Evolutionary conservation across 2,113 vertebrate species (phyloP), one percentile per base, ranked within the genome.

Genomic region (Puffinus mauretanicus): DNA sequence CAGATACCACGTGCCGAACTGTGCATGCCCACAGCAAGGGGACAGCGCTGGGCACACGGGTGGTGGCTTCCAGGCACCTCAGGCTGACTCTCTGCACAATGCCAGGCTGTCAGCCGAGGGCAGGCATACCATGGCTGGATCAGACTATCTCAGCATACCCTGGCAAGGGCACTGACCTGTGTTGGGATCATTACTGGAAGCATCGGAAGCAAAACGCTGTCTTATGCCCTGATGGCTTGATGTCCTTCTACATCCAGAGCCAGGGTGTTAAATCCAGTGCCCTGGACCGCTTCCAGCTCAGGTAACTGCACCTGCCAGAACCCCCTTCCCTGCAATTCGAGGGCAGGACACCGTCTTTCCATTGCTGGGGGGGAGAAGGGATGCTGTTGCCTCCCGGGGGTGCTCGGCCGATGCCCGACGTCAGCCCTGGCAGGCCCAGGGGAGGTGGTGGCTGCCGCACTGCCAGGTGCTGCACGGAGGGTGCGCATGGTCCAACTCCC

Each of bases 151-250:
- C 57, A 46, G 47, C 36, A 49, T 14, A 17, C 13, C 27, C 60
- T 51, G 69, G 6, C 9, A 32, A 42, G 65, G 52, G 29, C 10
- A 1, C 65, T 94, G 90, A 21, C 32, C 44, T 42, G 8, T 52
- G 49, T 4, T 54, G 11, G 49, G 36, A 51, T 73, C 9, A 0
- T 58, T 78, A 79, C 42, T 55, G 12, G 3, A 81, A 54, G 34
- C 46, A 57, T 11, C 0, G 1, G 66, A 65, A 1, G 4, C 36
- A 69, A 46, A 60, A 24, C 0, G 1, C 34, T 90, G 47, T 52
- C 24, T 79, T 64, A 17, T 52, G 57, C 47, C 25, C 25, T 27
- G 11, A 27, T 34, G 44, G 17, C 38, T 90, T 64, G 29, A 61
- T 72, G 20, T 4, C 26, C 34, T 82, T 27, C 36, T 71, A 71